Percentiles rank a stretch among this genome's conserved stretches.
phyloP scores from a whole-genome alignment of 1,140 invertebrate species.

The Hyles vespertilio region DNA sequence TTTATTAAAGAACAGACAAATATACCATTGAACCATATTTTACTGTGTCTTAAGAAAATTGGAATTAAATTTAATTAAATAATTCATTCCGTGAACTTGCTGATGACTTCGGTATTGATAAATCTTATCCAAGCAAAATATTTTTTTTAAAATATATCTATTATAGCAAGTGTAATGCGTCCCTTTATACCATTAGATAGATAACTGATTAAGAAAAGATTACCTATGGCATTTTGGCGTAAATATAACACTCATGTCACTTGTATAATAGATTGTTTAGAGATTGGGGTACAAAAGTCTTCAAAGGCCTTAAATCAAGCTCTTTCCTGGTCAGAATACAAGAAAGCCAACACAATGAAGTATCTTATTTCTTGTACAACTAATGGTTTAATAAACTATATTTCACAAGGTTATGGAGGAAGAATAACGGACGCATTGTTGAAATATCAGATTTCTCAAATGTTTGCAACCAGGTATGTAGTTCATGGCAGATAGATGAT shows the following conservation, averaged over 20 bases:
- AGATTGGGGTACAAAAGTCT: slow-evolving; percentile 10
- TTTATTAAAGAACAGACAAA: background rate
- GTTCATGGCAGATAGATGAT: slow-evolving; percentile 15
- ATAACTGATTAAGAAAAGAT: no score
- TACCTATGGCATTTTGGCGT: slow-evolving; percentile 3
- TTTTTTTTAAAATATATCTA: no score
- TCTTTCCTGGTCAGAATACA: slow-evolving; percentile 3
- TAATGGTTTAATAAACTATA: background rate
- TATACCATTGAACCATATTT: no score
- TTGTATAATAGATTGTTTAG: slow-evolving; percentile 9
- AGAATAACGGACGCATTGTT: slow-evolving; percentile 5
- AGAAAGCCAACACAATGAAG: background rate
- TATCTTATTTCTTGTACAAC: slow-evolving; percentile 1
- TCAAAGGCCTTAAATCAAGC: background rate
- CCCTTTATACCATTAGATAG: no score
- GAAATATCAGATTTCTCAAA: slow-evolving; percentile 7
- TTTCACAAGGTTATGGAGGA: background rate
- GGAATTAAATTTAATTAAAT: no score
- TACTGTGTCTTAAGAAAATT: no score
- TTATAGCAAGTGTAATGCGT: no score
- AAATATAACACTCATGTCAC: slow-evolving; percentile 3
- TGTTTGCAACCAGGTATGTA: background rate
- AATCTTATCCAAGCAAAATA: no score
- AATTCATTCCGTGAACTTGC: no score
- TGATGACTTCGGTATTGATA: no score